These are phyloP conservation scores for Philereme transversata DNA, from an alignment of 2,888 invertebrate genomes.

Conservation along the genomic window DNA sequence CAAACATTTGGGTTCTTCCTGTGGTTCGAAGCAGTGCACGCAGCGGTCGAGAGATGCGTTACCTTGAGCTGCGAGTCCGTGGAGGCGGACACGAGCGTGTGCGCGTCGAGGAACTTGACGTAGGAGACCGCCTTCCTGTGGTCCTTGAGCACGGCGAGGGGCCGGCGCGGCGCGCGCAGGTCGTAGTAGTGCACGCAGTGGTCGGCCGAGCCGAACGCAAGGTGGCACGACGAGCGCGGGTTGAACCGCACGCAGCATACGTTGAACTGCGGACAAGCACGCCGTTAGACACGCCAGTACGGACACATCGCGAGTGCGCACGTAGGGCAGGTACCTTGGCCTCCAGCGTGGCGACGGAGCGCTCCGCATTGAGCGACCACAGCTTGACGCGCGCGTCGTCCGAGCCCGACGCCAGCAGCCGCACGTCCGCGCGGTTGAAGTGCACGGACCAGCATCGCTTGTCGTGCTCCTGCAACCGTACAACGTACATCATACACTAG, in stretches of 20 bases:
- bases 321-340: conserved; percentile 97
- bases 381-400: conserved; percentile 97
- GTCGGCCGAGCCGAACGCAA: conserved; percentile 98
- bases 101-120: conserved; percentile 94
- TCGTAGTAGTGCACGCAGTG: conserved; percentile 98
- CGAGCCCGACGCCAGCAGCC: conserved; percentile 95
- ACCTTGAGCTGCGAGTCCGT: conserved; percentile 76
- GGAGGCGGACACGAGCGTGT: conserved; percentile 93
- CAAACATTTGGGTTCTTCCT: too few relatives aligned
- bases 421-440: conserved; percentile 95
- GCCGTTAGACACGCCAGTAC: background rate
- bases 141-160: conserved; percentile 84
- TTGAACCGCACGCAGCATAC: conserved; percentile 95
- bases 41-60: background rate
- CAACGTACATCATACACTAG: too few relatives aligned
- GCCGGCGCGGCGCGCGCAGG: conserved; percentile 91
- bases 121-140: conserved; percentile 97
- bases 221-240: conserved; percentile 89
- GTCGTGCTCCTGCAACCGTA: conserved; percentile 89
- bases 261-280: conserved; percentile 85
- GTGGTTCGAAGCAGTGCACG: too few relatives aligned
- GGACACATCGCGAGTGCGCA: conserved; percentile 64
- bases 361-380: conserved; percentile 94
- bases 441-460: conserved; percentile 98
- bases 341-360: conserved; percentile 92